Percentiles rank a stretch among this genome's conserved stretches.
These are phyloP conservation scores for Abrostola triplasia DNA, from an alignment of 2,888 invertebrate species.

Conservation along the genomic window DNA sequence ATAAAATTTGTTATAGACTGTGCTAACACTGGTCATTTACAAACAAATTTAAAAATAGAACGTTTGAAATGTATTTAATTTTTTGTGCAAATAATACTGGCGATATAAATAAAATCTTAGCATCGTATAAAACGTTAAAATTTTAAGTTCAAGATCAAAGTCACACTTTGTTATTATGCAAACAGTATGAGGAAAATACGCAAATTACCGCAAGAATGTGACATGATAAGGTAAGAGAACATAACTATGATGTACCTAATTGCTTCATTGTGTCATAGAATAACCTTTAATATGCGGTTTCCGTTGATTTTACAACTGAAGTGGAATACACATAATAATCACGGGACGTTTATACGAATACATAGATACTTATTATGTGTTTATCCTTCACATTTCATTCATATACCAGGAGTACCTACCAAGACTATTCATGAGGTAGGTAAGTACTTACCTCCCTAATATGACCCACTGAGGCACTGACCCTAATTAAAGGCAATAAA, in stretches of 20 bases:
- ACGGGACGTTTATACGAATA: too few species aligned
- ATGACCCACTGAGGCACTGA: too few species aligned
- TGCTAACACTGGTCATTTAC: too few species aligned
- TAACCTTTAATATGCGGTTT: conserved; percentile 32
- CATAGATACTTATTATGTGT: too few species aligned
- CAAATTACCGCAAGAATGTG: conserved; percentile 14
- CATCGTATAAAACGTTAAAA: not conserved
- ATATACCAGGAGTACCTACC: not conserved
- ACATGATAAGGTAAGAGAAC: conserved; percentile 5
- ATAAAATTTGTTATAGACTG: too few species aligned
- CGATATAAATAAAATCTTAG: too few species aligned
- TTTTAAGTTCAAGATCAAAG: not conserved
- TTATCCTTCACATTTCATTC: conserved; percentile 6
- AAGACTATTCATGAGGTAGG: too few species aligned
- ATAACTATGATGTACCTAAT: conserved; percentile 13
- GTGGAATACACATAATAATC: not conserved
- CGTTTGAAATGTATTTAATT: too few species aligned
- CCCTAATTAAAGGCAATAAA: too few species aligned
- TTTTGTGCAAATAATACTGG: too few species aligned
- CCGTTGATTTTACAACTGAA: not conserved
- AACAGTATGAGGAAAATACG: conserved; percentile 34
- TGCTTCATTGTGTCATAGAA: conserved; percentile 19
- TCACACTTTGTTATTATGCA: not conserved
- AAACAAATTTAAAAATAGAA: too few species aligned
- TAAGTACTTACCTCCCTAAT: too few species aligned